A percentile compares a stretch with the other conserved stretches of the same genome.
Conservation (phyloP, 2,888 invertebrate species). For the Drosophila rellima region DNA sequence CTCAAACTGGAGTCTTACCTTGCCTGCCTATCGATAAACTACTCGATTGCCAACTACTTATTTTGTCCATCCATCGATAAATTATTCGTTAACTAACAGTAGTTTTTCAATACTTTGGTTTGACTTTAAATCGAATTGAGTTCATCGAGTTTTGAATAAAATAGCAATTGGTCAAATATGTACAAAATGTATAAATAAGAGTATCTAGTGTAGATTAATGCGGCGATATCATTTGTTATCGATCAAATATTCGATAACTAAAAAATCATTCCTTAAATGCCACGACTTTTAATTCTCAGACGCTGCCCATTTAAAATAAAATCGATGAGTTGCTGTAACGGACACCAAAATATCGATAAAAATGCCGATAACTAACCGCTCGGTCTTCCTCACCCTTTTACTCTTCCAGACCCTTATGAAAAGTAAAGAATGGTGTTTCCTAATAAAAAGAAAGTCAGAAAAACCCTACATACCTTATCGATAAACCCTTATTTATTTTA, state of each 20-base stretch:
- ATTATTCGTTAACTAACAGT: neutral
- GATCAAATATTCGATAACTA: neutral
- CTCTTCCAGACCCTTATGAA: neutral
- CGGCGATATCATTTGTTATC: neutral
- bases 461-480: neutral
- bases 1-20: neutral
- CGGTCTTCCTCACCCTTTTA: no score
- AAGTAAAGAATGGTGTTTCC: neutral
- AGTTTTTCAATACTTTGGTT: no score
- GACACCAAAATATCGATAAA: neutral
- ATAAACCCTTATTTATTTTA: neutral
- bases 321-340: neutral
- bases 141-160: no score
- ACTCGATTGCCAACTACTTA: neutral
- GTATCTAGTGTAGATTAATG: no score
- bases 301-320: neutral
- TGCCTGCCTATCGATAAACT: constrained; percentile 1
- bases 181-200: no score
- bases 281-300: no score
- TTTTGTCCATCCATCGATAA: neutral
- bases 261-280: no score
- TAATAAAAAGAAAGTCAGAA: neutral
- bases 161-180: no score
- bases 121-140: no score
- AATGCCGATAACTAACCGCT: neutral